Evolutionary conservation across 2,797 vertebrate species (phyloP), one percentile per base, ranked within the genome.

Genomic region (Eutrigla gurnardus): DNA sequence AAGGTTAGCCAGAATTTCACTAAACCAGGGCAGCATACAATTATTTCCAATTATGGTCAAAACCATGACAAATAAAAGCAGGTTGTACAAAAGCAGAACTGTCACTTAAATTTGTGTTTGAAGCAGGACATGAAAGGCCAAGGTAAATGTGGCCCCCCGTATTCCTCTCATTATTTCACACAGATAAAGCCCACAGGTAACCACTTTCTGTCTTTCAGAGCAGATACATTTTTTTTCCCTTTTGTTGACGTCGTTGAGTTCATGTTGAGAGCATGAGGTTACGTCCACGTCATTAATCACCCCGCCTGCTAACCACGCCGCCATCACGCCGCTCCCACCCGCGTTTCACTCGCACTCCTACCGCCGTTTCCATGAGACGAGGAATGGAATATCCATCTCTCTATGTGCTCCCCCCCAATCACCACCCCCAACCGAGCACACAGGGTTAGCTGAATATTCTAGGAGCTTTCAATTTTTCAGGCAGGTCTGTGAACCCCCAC

Each of bases 381-480:
- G 32, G 65, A 36, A 90, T 88, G 91, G 83, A 90, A 85, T 86
- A 88, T 87, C 87, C 87, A 89, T 86, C 83, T 78, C 83, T 47
- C 67, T 80, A 71, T 75, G 62, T 54, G 39, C 70, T 11, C 37
- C 52, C 32, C 73, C 25, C 54, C 55, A 18, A 71, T 79, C 78
- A 40, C 65, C 59, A 73, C 81, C 86, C 86, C 84, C 86, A 84
- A 73, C 83, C 6, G 88, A 85, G 88, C 83, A 8, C 85, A 74
- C 63, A 58, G 81, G 87, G 88, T 87, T 77, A 85, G 81, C 87
- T 89, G 88, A 92, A 93, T 94, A 93, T 92, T 92, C 89, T 73
- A 86, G 65, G 67, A 79, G 88, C 87, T 88, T 93, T 93, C 78
- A 89, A 90, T 92, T 93, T 93, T 91, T 93, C 86, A 91, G 84